Evolutionary conservation across 1,140 invertebrate genomes (phyloP).

Genomic region (Oreohelix idahoensis): DNA sequence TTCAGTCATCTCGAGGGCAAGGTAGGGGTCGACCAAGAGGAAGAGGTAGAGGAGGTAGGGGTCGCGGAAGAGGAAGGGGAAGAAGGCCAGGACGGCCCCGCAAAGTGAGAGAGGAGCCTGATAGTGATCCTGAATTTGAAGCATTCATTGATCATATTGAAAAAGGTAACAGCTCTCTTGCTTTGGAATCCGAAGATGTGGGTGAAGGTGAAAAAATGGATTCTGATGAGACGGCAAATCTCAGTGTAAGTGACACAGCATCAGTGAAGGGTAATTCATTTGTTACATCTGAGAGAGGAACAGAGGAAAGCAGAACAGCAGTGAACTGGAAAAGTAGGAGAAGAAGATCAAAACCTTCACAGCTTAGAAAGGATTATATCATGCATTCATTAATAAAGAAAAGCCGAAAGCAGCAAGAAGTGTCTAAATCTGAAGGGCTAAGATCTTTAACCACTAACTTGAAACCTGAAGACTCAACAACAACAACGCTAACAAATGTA

Average conservation of each 20-base stretch:
- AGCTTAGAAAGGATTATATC: conserved; percentile 44
- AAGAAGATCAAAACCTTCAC: conserved; percentile 42
- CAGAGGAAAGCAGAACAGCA: not conserved
- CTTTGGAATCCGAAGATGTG: not conserved
- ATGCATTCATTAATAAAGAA: conserved; percentile 46
- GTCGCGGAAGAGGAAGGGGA: conserved; percentile 28
- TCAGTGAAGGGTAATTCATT: conserved; percentile 3
- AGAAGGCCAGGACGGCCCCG: conserved; percentile 24
- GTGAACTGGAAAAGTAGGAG: conserved; percentile 38
- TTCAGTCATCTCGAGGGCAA: not conserved
- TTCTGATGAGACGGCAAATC: not conserved
- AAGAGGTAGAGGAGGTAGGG: conserved; percentile 49
- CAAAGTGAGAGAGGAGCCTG: conserved; percentile 39
- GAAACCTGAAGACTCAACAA: conserved; percentile 1
- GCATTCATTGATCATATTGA: conserved; percentile 28
- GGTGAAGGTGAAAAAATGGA: conserved; percentile 21
- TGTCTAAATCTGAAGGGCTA: not conserved
- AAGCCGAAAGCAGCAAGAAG: conserved; percentile 20
- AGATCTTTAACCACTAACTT: not conserved
- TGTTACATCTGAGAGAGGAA: not conserved
- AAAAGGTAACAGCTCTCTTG: conserved; percentile 29
- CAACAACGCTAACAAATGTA: not conserved
- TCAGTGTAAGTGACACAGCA: conserved; percentile 23
- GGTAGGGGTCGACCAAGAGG: conserved; percentile 24
- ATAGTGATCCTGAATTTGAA: conserved; percentile 42